Evolutionary conservation across 1,140 invertebrate species (phyloP).

Genomic region (Halyomorpha halys): DNA sequence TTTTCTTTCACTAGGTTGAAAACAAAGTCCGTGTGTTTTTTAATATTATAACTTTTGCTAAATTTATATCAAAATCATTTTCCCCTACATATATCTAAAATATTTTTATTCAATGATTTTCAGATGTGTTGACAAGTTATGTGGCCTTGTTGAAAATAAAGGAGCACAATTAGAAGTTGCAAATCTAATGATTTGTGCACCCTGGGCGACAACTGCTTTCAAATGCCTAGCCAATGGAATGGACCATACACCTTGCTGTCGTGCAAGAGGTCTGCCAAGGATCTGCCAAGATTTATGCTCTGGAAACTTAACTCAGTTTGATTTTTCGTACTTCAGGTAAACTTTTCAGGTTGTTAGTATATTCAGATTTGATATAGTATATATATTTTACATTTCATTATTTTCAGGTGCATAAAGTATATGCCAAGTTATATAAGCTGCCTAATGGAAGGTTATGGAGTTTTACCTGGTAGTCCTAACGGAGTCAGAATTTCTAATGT

Average conservation of each 20-base stretch:
- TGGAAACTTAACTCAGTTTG: slow-evolving; percentile 63
- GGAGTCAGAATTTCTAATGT: slow-evolving; percentile 57
- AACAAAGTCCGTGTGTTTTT: too few relatives aligned
- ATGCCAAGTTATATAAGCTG: slow-evolving; percentile 70
- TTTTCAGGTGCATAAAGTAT: slow-evolving; percentile 59
- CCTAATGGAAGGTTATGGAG: slow-evolving; percentile 69
- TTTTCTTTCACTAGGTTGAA: neutral
- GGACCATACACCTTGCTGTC: slow-evolving; percentile 71
- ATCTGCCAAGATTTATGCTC: slow-evolving; percentile 63
- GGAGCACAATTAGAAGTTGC: slow-evolving; percentile 43
- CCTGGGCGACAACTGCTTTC: slow-evolving; percentile 68
- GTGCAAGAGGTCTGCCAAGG: slow-evolving; percentile 56
- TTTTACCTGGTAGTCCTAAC: slow-evolving; percentile 58
- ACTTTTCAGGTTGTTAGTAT: too few relatives aligned
- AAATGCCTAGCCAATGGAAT: slow-evolving; percentile 65
- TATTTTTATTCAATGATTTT: neutral
- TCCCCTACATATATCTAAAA: too few relatives aligned
- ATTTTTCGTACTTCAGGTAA: slow-evolving; percentile 71
- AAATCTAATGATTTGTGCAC: slow-evolving; percentile 76
- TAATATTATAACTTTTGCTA: too few relatives aligned
- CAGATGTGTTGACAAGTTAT: slow-evolving; percentile 62
- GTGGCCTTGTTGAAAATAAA: slow-evolving; percentile 56
- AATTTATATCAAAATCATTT: too few relatives aligned
- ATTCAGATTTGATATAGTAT: too few relatives aligned
- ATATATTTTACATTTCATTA: too few relatives aligned